Base-by-base conservation (phyloP, 2,113 vertebrate genomes). In the Nicator chloris region DNA sequence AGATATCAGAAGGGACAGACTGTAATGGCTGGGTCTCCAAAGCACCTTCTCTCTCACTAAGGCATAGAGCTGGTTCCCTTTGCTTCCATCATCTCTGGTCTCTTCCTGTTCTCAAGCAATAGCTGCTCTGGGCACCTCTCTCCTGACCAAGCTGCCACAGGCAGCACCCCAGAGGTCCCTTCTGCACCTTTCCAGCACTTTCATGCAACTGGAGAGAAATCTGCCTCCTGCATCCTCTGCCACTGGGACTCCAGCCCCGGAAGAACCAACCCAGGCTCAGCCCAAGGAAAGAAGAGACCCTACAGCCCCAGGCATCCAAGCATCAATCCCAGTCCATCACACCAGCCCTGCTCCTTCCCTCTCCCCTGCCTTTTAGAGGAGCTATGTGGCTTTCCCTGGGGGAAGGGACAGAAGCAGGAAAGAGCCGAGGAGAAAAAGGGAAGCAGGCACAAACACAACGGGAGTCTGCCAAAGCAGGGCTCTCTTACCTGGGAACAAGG, bases 401-500 rank as follows among this genome's bases (percentile, higher is more conserved):
- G 90, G 22, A 79, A 89, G 84, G 94, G 87, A 71, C 37, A 57
- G 82, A 95, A 95, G 94, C 90, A 95, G 96, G 96, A 93, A 95
- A 95, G 92, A 94, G 86, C 16, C 0, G 0, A 91, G 94, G 94
- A 95, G 82, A 93, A 93, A 95, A 72, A 95, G 78, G 93, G 76
- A 93, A 71, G 86, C 49, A 82, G 94, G 94, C 78, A 92, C 83
- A 92, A 94, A 93, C 64, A 88, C 88, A 88, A 84, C 0, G 10
- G 86, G 84, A 87, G 65, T 94, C 93, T 92, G 83, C 88, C 88
- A 88, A 93, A 93, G 95, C 83, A 76, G 79, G 91, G 82, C 53
- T 84, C 53, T 91, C 98, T 98, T 96, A 99, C 99, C 99, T 82
- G 98, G 96, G 95, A 99, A 99, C 89, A 98, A 85, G 54, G 98